These are phyloP conservation scores for Sigmodon hispidus DNA, from an alignment of 2,113 vertebrate species.

Conservation along the genomic window DNA sequence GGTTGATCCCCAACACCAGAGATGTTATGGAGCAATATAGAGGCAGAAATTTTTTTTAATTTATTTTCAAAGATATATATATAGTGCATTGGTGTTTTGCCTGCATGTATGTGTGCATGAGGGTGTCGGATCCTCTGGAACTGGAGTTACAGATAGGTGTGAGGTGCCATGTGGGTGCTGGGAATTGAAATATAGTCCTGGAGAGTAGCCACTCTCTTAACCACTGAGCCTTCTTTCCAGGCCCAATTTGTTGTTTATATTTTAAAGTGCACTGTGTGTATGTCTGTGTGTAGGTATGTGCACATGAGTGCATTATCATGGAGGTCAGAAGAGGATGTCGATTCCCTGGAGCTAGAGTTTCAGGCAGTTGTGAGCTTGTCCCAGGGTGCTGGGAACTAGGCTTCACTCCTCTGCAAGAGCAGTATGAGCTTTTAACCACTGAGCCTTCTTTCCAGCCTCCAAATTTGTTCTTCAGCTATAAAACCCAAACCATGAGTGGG, in stretches of 20 bases:
- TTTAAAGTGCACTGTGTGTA: not conserved
- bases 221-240: not conserved
- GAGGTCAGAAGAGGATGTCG: not conserved
- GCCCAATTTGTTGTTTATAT: not conserved
- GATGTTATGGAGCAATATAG: not conserved
- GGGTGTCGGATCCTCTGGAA: too few species aligned
- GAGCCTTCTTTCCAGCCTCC: not conserved
- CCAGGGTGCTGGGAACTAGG: not conserved
- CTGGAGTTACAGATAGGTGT: not conserved
- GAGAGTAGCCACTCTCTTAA: not conserved
- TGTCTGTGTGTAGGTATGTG: not conserved
- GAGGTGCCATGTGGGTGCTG: not conserved
- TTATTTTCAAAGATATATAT: not conserved
- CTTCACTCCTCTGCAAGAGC: not conserved
- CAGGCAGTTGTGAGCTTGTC: not conserved
- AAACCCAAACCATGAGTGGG: not conserved
- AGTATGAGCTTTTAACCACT: not conserved
- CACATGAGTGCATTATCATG: not conserved
- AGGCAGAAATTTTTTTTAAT: not conserved
- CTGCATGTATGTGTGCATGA: not conserved
- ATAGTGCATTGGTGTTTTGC: not conserved
- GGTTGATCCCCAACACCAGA: not conserved
- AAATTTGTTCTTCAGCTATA: not conserved
- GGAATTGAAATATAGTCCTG: not conserved
- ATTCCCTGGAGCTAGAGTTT: not conserved